phyloP scores from a whole-genome alignment of 2,113 vertebrate genomes.

The Diadophis punctatus region DNA sequence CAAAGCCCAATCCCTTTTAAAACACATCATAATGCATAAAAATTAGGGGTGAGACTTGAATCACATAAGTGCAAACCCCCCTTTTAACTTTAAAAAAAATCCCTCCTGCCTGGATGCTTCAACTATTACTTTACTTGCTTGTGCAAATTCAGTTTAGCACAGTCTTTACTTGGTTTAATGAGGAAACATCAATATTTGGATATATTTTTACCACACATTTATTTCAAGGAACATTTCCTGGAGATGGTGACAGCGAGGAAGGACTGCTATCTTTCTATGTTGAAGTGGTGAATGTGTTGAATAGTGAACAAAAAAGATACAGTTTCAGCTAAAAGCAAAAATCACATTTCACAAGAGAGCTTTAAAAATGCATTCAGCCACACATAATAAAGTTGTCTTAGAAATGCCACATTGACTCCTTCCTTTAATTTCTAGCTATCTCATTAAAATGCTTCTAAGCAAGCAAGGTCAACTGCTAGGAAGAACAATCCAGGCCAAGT shows the following conservation, averaged over 20 bases:
- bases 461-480: not conserved
- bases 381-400: not conserved
- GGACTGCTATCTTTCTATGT: not conserved
- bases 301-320: not conserved
- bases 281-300: conserved; percentile 9
- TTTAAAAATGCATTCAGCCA: not conserved
- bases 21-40: not conserved
- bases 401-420: not conserved
- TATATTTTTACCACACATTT: conserved; percentile 26
- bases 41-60: not conserved
- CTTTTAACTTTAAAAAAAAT: not conserved
- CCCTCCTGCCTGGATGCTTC: not conserved
- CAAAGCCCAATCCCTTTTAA: not conserved
- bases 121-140: not conserved
- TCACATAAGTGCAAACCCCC: not conserved
- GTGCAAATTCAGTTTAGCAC: conserved; percentile 40
- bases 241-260: not conserved
- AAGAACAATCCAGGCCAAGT: not conserved
- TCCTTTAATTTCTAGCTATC: not conserved
- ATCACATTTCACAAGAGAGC: not conserved
- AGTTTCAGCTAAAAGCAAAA: not conserved
- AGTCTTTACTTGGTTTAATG: conserved; percentile 33
- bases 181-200: conserved; percentile 20
- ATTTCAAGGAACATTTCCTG: conserved; percentile 4
- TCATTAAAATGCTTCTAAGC: not conserved